Conservation (phyloP, 2,888 invertebrate species). For the Desoria tigrina region DNA sequence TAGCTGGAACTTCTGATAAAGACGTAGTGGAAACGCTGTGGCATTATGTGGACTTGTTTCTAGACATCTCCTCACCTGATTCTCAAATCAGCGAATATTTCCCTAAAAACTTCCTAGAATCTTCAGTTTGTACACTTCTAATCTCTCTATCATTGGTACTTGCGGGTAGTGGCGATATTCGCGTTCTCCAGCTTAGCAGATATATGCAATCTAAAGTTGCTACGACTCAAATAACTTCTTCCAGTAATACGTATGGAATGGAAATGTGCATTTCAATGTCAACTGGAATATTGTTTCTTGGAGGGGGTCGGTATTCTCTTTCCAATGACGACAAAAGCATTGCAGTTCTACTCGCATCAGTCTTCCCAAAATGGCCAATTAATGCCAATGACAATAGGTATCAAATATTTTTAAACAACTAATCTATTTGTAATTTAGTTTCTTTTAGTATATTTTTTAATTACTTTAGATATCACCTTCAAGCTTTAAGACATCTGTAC, state of each 20-base stretch:
- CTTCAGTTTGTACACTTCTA: slow-evolving; percentile 47
- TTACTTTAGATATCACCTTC: slow-evolving; percentile 79
- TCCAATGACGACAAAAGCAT: slow-evolving; percentile 80
- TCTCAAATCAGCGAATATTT: slow-evolving; percentile 47
- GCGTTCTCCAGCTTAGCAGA: slow-evolving; percentile 77
- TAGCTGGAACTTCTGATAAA: slow-evolving; percentile 85
- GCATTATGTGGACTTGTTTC: slow-evolving; percentile 70
- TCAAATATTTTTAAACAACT: too few species aligned
- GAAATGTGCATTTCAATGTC: slow-evolving; percentile 96
- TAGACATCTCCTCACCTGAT: slow-evolving; percentile 41
- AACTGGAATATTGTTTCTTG: slow-evolving; percentile 87
- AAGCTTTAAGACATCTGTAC: slow-evolving; percentile 94
- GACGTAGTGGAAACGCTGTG: slow-evolving; percentile 78
- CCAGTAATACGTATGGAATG: slow-evolving; percentile 77
- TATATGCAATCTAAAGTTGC: slow-evolving; percentile 80
- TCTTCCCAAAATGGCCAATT: slow-evolving; percentile 95
- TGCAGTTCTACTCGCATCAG: slow-evolving; percentile 86
- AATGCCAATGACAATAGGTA: slow-evolving; percentile 95
- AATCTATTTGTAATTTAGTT: background rate
- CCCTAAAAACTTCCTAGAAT: slow-evolving; percentile 49
- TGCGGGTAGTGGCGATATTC: slow-evolving; percentile 90
- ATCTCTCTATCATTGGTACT: slow-evolving; percentile 67
- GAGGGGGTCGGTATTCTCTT: slow-evolving; percentile 85
- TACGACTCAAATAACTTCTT: slow-evolving; percentile 56
- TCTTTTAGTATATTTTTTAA: background rate